A percentile compares a stretch with the other conserved stretches of the same genome.
Evolutionary conservation across 2,888 invertebrate genomes (phyloP).

Genomic region (Achlya flavicornis): DNA sequence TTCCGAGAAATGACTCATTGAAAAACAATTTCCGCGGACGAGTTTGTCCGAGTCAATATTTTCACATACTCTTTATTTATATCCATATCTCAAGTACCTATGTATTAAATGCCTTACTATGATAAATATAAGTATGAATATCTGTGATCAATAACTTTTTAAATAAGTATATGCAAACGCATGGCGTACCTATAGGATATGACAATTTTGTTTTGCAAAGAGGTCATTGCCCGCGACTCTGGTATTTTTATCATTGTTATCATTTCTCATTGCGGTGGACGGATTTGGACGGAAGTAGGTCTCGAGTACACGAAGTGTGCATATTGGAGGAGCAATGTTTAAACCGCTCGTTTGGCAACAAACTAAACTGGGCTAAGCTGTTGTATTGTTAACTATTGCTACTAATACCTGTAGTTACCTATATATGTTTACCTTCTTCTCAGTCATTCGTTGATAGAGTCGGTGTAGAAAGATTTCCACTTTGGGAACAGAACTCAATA

Average conservation of each 20-base stretch:
- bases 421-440: background rate
- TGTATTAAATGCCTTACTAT: background rate
- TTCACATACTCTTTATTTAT: background rate
- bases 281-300: slow-evolving; percentile 5
- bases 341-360: background rate
- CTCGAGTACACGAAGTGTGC: background rate
- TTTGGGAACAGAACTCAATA: too few relatives aligned
- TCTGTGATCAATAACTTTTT: background rate
- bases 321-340: background rate
- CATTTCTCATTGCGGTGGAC: slow-evolving; percentile 3
- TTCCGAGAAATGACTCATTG: background rate
- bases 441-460: background rate
- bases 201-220: background rate
- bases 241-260: background rate
- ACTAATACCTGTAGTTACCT: background rate
- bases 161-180: background rate
- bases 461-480: too few relatives aligned
- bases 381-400: background rate
- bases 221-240: background rate
- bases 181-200: background rate
- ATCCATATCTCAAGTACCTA: background rate
- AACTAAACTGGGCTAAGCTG: background rate
- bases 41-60: background rate
- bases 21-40: background rate
- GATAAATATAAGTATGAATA: background rate